A percentile compares a stretch with the other conserved stretches of the same genome.
phyloP scores from a whole-genome alignment of 2,888 invertebrate genomes.

The Rosalia funebris region DNA sequence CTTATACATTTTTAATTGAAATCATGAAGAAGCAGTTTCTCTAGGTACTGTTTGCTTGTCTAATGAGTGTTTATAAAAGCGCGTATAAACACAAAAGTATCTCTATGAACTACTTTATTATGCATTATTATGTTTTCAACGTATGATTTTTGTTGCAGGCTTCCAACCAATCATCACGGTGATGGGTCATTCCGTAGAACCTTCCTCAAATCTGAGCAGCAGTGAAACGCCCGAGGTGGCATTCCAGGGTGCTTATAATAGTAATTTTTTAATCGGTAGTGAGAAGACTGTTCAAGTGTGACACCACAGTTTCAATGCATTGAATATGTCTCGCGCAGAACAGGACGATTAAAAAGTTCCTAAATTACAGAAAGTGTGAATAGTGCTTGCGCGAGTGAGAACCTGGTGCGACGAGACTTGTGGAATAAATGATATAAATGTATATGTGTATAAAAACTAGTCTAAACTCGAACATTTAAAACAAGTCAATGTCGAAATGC shows the following conservation, averaged over 20 bases:
- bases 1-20: too few species aligned
- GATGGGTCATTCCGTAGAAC: slow-evolving; percentile 64
- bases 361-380: slow-evolving; percentile 54
- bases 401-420: slow-evolving; percentile 12
- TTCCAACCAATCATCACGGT: slow-evolving; percentile 71
- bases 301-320: slow-evolving; percentile 72
- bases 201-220: slow-evolving; percentile 37
- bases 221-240: slow-evolving; percentile 57
- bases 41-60: too few species aligned
- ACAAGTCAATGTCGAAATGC: slow-evolving; percentile 26
- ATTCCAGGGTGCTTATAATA: slow-evolving; percentile 56
- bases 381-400: slow-evolving; percentile 37
- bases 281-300: slow-evolving; percentile 70
- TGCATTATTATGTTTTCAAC: too few species aligned
- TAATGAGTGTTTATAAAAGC: too few species aligned
- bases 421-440: slow-evolving; percentile 31
- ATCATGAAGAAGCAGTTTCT: too few species aligned
- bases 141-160: slow-evolving; percentile 64
- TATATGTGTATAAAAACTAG: slow-evolving; percentile 57
- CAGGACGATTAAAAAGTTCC: slow-evolving; percentile 62
- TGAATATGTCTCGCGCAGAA: slow-evolving; percentile 68
- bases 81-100: too few species aligned
- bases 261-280: slow-evolving; percentile 51
- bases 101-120: too few species aligned
- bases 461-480: slow-evolving; percentile 46